Base-by-base conservation (phyloP, 2,797 vertebrate genomes). In the Gymnoscopelus braueri region DNA sequence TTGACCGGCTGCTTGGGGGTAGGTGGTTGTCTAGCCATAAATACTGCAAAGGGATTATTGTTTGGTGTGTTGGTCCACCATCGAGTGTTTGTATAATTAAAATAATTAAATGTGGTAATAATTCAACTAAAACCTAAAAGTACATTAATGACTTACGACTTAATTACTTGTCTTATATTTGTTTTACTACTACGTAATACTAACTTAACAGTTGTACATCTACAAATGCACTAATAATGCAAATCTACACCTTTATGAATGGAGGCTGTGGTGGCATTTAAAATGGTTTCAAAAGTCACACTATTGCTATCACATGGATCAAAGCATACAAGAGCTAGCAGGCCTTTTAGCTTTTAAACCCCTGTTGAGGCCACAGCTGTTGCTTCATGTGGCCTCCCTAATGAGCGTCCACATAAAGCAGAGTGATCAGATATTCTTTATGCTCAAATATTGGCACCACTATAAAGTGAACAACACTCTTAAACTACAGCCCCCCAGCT, bases 351-450 rank as follows among this genome's bases (percentile, higher is more conserved):
- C 59, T 71, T 73, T 79, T 76, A 75, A 83, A 82, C 73, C 84
- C 78, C 26, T 1, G 70, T 52, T 3, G 24, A 79, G 70, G 44
- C 58, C 75, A 82, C 85, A 85, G 85, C 85, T 89, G 87, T 83
- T 78, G 67, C 71, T 23, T 69, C 44, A 39, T 63, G 44, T 26
- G 51, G n/a, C 57, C 39, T 12, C 44, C 44, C 56, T 79, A 69
- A 83, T 80, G 75, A 85, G 69, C 61, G 49, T 64, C 66, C 51
- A 15, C 23, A 51, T 74, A 39, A 82, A 63, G 63, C 69, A 0
- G 48, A 78, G 74, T 3, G 51, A 65, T 60, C 60, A 49, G 55
- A 50, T 57, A 5, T 53, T 80, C 63, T 69, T 55, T 39, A 9
- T 70, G 71, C 84, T 72, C 54, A 84, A 73, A 60, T 64, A 64